Conservation (phyloP, 2,797 vertebrate genomes). For the Xenentodon cancila region DNA sequence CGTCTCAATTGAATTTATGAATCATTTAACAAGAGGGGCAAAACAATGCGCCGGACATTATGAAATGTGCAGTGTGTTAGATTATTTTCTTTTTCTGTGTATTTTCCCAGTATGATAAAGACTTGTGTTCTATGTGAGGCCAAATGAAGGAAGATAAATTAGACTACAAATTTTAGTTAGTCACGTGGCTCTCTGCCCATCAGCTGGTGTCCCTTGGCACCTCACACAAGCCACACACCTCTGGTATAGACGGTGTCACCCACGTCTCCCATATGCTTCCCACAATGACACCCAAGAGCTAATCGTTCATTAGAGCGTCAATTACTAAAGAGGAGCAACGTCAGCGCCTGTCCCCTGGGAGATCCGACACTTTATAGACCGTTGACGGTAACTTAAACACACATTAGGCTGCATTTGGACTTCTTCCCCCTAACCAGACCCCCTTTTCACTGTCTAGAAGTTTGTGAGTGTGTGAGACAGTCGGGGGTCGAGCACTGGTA, state of each 20-base stretch:
- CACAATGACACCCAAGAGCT: constrained; percentile 54
- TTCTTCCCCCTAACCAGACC: neutral
- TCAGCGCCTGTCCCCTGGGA: constrained; percentile 37
- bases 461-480: constrained; percentile 37
- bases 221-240: constrained; percentile 56
- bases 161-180: constrained; percentile 34
- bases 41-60: constrained; percentile 8
- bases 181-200: constrained; percentile 65
- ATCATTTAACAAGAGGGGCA: constrained; percentile 57
- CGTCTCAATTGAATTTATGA: constrained; percentile 61
- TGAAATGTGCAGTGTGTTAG: neutral
- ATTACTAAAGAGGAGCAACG: constrained; percentile 48
- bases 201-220: constrained; percentile 85
- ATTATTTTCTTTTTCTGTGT: neutral
- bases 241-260: constrained; percentile 48
- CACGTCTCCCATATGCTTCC: constrained; percentile 85
- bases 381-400: constrained; percentile 29
- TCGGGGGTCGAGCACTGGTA: constrained; percentile 68
- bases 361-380: constrained; percentile 11
- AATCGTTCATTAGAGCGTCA: constrained; percentile 79
- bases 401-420: constrained; percentile 28
- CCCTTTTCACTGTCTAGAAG: neutral
- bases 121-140: neutral
- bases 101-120: neutral
- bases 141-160: constrained; percentile 37